A percentile compares a stretch with the other conserved stretches of the same genome.
phyloP scores from a whole-genome alignment of 2,113 vertebrate species.

The Bujurquina vittata region DNA sequence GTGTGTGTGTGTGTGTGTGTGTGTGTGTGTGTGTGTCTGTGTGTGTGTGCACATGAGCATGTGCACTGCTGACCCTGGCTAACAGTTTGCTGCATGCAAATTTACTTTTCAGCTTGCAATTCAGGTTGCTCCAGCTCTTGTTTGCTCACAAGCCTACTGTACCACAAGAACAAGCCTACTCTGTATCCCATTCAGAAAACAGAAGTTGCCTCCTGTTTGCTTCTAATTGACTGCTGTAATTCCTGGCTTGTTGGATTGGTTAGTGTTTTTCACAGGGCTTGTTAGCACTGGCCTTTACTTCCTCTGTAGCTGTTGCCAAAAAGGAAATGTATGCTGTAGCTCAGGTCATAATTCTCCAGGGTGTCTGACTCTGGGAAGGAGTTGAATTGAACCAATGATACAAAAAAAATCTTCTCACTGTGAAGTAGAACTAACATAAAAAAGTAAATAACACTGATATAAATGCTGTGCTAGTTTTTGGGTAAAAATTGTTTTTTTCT shows the following conservation, averaged over 20 bases:
- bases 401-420: slow-evolving; percentile 15
- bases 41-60: background rate
- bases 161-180: slow-evolving; percentile 60
- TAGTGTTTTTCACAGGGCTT: slow-evolving; percentile 60
- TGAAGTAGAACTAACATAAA: slow-evolving; percentile 24
- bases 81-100: slow-evolving; percentile 75
- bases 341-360: slow-evolving; percentile 58
- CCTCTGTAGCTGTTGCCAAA: slow-evolving; percentile 55
- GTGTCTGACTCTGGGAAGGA: slow-evolving; percentile 48
- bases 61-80: slow-evolving; percentile 59
- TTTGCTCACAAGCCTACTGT: slow-evolving; percentile 62
- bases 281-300: slow-evolving; percentile 68
- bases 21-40: slow-evolving; percentile 8
- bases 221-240: slow-evolving; percentile 71
- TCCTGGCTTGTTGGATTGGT: slow-evolving; percentile 56
- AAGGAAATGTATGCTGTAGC: slow-evolving; percentile 66
- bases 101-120: slow-evolving; percentile 71
- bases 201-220: slow-evolving; percentile 59
- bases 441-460: slow-evolving; percentile 11
- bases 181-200: slow-evolving; percentile 56
- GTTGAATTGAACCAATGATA: slow-evolving; percentile 35
- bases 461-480: background rate
- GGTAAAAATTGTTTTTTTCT: slow-evolving; percentile 22
- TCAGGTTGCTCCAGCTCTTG: slow-evolving; percentile 70
- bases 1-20: slow-evolving; percentile 4